phyloP scores from a whole-genome alignment of 1,140 invertebrate genomes.

The Diorhabda carinulata region DNA sequence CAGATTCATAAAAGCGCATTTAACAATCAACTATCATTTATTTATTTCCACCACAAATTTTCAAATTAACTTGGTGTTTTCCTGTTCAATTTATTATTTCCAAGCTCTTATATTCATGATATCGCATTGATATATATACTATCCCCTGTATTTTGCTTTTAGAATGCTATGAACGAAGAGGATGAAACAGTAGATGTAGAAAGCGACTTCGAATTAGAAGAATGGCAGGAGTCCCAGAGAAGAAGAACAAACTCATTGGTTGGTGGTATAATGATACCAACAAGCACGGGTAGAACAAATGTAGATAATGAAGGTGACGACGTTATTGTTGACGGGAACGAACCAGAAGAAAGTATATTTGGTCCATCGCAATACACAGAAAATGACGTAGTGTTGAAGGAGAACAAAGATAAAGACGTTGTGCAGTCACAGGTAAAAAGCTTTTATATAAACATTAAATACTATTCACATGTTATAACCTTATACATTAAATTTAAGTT shows the following conservation, averaged over 20 bases:
- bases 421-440: conserved; percentile 41
- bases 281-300: conserved; percentile 34
- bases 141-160: not conserved
- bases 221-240: conserved; percentile 44
- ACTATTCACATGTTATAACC: no score
- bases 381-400: conserved; percentile 52
- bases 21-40: no score
- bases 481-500: no score
- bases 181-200: conserved; percentile 56
- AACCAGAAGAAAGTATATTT: conserved; percentile 58
- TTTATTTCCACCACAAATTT: no score
- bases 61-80: no score
- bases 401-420: conserved; percentile 39
- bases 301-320: conserved; percentile 63
- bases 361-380: conserved; percentile 69
- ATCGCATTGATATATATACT: no score
- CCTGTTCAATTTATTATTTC: no score
- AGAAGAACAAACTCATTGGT: conserved; percentile 34
- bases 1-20: no score
- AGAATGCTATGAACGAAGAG: conserved; percentile 45
- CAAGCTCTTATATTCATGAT: no score
- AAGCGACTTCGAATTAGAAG: conserved; percentile 48
- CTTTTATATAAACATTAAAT: no score
- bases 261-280: conserved; percentile 28
- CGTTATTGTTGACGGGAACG: conserved; percentile 72